Evolutionary conservation across 37 sponge, comb jelly and placozoan genomes (phyloP), one percentile per base, ranked within the genome.

Genomic region (Lycopodina hypogea): DNA sequence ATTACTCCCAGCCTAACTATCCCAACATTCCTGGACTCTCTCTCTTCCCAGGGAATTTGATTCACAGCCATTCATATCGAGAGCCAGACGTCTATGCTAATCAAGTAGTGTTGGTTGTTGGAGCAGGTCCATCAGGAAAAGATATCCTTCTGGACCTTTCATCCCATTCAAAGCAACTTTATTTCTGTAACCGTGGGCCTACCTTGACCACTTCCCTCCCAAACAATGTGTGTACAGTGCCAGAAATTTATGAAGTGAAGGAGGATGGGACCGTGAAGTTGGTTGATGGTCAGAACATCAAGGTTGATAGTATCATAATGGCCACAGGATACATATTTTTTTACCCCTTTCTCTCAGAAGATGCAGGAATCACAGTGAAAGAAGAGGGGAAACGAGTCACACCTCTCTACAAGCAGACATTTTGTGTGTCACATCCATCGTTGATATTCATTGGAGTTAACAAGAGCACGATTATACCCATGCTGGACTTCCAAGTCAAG

Each of bases 391-490:
- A 69, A 34, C 30, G 85, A 26, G 71, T 93, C 21, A 32, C 24
- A 39, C 92, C 84, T 0, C 85, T 87, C 29, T 93, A 90, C 77
- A 90, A 90, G 60, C 94, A 93, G 48, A 80, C 75, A n/a, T 79
- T 93, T 60, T 85, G 90, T 69, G 52, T 65, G 36, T 0, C 37
- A 24, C 72, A 87, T 33, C 94, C 94, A 0, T 77, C 81, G 15
- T 82, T 90, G 91, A 82, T 78, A 11, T 77, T 93, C 45, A 69
- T 90, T 1, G 94, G 94, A 3, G 40, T 93, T 12, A 68, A 61
- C 56, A 52, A 39, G 19, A 22, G 36, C 1, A 63, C 83, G 17
- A 29, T 78, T 23, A 84, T 82, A 22, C 82, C 88, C 22, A 57
- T 26, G 24, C 80, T 83, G 69, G 65, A 93, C 50, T 40, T 63